Percentiles rank a stretch among this genome's conserved stretches.
Evolutionary conservation across 2,888 invertebrate genomes (phyloP).

Genomic region (Baccha elongata): DNA sequence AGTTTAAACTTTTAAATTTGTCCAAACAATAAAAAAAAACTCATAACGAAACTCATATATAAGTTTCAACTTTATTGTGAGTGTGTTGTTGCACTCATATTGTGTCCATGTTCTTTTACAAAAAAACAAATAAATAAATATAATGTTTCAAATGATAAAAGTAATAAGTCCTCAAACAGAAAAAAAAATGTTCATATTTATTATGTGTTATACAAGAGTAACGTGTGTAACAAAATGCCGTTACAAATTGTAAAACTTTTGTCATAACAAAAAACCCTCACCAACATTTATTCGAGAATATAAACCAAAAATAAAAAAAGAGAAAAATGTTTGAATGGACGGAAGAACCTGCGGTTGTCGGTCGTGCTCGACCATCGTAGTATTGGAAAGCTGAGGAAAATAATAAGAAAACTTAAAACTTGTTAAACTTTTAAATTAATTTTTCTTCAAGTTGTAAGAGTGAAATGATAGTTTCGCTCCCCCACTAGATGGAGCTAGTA

Average conservation of each 20-base stretch:
- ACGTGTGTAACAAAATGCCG: conserved; percentile 56
- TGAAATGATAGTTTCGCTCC: conserved; percentile 22
- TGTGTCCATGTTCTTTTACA: neutral
- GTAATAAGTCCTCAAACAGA: conserved; percentile 39
- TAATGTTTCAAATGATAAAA: conserved; percentile 34
- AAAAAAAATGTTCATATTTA: conserved; percentile 14
- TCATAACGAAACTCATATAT: conserved; percentile 66
- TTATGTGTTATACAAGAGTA: conserved; percentile 35
- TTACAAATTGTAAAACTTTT: conserved; percentile 71
- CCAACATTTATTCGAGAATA: neutral
- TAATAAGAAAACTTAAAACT: conserved; percentile 68
- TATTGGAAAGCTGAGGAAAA: conserved; percentile 22
- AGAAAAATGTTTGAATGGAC: neutral
- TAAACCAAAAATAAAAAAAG: neutral
- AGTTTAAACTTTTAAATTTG: neutral
- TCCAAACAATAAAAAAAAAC: conserved; percentile 21
- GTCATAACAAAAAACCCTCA: conserved; percentile 47
- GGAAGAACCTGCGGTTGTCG: neutral
- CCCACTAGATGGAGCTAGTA: neutral
- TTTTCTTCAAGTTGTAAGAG: conserved; percentile 49
- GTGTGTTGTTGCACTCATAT: neutral
- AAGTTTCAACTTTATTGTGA: neutral
- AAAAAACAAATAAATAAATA: neutral
- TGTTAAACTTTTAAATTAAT: conserved; percentile 73
- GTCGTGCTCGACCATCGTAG: conserved; percentile 3